Percentiles rank a stretch among this genome's conserved stretches.
Conservation (phyloP, 2,113 vertebrate species). For the Sander vitreus region DNA sequence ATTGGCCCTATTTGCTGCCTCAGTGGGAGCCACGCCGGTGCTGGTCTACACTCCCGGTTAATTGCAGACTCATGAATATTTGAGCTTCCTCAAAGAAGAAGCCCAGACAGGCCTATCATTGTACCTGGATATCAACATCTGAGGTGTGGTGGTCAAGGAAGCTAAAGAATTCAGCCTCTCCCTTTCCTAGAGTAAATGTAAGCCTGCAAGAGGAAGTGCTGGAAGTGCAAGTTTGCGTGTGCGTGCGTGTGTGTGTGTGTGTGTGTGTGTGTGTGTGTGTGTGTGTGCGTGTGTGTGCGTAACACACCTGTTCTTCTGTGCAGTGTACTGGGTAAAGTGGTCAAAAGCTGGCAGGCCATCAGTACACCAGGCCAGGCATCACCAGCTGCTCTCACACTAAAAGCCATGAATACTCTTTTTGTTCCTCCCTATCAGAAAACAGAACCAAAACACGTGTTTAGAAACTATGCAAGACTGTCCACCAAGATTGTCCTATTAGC, state of each 20-base stretch:
- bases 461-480: not conserved
- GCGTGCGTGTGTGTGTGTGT: slow-evolving; percentile 23
- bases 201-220: slow-evolving; percentile 56
- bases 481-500: not conserved
- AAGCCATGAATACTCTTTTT: slow-evolving; percentile 71
- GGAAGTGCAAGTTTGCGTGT: slow-evolving; percentile 20
- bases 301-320: slow-evolving; percentile 77
- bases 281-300: slow-evolving; percentile 1
- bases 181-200: slow-evolving; percentile 68
- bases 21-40: slow-evolving; percentile 52
- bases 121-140: slow-evolving; percentile 73
- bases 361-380: slow-evolving; percentile 60
- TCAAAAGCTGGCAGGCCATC: slow-evolving; percentile 71
- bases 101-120: slow-evolving; percentile 66
- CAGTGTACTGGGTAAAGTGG: slow-evolving; percentile 62
- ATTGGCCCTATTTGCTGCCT: slow-evolving; percentile 51
- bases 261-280: slow-evolving; percentile 13
- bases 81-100: slow-evolving; percentile 58
- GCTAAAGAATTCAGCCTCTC: slow-evolving; percentile 65
- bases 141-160: slow-evolving; percentile 65
- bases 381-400: slow-evolving; percentile 73
- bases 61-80: slow-evolving; percentile 75
- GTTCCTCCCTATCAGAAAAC: slow-evolving; percentile 50
- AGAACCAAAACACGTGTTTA: slow-evolving; percentile 48
- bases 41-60: slow-evolving; percentile 24